Base-by-base conservation (phyloP, 2,797 vertebrate genomes). In the Phylloscopus collybita region DNA sequence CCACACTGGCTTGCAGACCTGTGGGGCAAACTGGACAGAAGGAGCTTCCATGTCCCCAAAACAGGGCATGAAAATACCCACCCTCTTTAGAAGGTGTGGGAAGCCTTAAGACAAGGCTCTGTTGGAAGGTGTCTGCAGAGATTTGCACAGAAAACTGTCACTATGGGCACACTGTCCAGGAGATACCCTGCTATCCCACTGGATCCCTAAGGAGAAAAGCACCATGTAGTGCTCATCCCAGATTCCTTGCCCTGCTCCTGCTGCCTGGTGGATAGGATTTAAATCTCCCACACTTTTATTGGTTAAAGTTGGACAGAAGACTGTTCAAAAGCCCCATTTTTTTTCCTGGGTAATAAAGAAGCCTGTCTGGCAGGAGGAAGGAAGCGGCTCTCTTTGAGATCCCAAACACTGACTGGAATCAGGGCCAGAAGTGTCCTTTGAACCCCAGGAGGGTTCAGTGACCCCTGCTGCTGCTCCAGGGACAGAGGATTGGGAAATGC, bases 151-250 rank as follows among this genome's bases (percentile, higher is more conserved):
- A 47, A 69, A 61, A 26, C 67, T 60, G 49, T 21, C 30, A 9
- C 44, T 27, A 9, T 40, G 1, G 32, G n/a, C 40, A n/a, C 26
- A 1, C 0, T 10, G 57, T 8, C 27, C 25, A 9, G 16, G 60
- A 34, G n/a, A 13, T 4, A 11, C 2, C n/a, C 8, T 1, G 34
- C 53, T 3, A 11, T 10, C 26, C 13, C 2, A 16, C 75, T 10
- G 50, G 23, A 80, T 40, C 50, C 50, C 59, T 3, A 36, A 59
- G 72, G 45, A 60, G 51, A 27, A 38, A 47, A 83, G n/a, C 4
- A 6, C 44, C 32, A 15, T 0, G 4, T 7, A 10, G 29, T 25
- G 34, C 56, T 78, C 81, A 40, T 19, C 27, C 27, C 86, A 53
- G 27, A n/a, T 40, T 74, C 85, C 74, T 61, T 72, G 5, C 13